phyloP scores from a whole-genome alignment of 2,888 invertebrate genomes.

The Phengaris arion region DNA sequence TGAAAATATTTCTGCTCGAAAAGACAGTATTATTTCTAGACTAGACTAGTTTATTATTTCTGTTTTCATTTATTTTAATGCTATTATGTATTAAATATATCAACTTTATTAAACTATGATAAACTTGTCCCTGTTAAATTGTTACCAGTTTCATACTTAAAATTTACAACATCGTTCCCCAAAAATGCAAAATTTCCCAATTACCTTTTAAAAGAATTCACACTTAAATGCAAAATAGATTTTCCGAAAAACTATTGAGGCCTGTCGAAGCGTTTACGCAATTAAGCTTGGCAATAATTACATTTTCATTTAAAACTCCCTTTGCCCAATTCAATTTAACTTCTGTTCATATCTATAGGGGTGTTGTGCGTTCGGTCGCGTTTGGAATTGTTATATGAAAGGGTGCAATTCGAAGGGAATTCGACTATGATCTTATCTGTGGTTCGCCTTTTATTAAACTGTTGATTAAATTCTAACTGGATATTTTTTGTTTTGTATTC shows the following conservation, averaged over 20 bases:
- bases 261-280: conserved; percentile 37
- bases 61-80: too few species aligned
- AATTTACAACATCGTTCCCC: neutral
- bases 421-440: conserved; percentile 74
- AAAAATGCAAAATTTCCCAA: neutral
- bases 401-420: conserved; percentile 65
- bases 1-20: too few species aligned
- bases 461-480: conserved; percentile 50
- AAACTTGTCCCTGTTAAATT: neutral
- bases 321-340: conserved; percentile 72
- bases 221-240: conserved; percentile 14
- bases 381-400: conserved; percentile 53
- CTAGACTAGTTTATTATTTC: too few species aligned
- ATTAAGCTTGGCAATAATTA: conserved; percentile 43
- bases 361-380: conserved; percentile 46
- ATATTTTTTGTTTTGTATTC: conserved; percentile 1
- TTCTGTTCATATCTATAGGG: conserved; percentile 60
- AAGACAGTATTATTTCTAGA: too few species aligned
- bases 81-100: too few species aligned
- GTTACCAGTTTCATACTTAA: neutral
- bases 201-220: conserved; percentile 8
- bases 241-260: conserved; percentile 33
- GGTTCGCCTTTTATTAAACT: conserved; percentile 68
- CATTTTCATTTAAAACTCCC: conserved; percentile 59
- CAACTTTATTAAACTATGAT: too few species aligned